Evolutionary conservation across 2,113 vertebrate genomes (phyloP), one percentile per base, ranked within the genome.

Genomic region (Cygnus atratus): DNA sequence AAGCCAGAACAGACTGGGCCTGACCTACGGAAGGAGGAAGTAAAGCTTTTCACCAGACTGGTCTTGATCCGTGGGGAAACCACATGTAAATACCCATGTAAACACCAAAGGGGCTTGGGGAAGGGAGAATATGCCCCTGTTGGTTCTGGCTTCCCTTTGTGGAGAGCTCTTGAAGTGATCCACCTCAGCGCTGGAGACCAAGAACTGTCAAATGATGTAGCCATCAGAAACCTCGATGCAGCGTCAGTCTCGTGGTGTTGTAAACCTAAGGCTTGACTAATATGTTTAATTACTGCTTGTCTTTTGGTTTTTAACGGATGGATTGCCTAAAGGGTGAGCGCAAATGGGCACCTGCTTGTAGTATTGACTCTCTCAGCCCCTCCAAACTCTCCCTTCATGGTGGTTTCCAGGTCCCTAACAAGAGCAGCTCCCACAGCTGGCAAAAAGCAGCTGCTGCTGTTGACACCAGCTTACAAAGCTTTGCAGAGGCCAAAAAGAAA

Each of bases 61-160:
- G 25, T 50, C 57, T 75, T 63, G n/a, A 22, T 33, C 24, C 31
- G 43, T 4, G 4, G 14, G 35, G 78, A 89, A 78, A 11, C 57
- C 50, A 0, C 37, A 7, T 41, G 21, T 66, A 50, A 84, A 41
- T 11, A 58, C 0, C 1, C 63, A 25, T 4, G 46, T 50, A 39
- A 13, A 59, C 10, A 50, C 21, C 5, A 22, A 31, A 25, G 46
- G 50, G 70, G 35, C 48, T 1, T 59, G 16, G 31, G 24, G 29
- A 74, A 81, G 31, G 73, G 37, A 72, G 14, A 70, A 14, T 29
- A 55, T 31, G 3, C 8, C 14, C 8, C 3, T 3, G 62, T 77
- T 46, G 22, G 24, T 81, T 87, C 35, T 81, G 65, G 8, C 10
- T 87, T 78, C 73, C 19, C 21, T 3, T n/a, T 52, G 29, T 16